Conservation (phyloP, 1,140 invertebrate genomes). For the Pseudomyrmex sp. region DNA sequence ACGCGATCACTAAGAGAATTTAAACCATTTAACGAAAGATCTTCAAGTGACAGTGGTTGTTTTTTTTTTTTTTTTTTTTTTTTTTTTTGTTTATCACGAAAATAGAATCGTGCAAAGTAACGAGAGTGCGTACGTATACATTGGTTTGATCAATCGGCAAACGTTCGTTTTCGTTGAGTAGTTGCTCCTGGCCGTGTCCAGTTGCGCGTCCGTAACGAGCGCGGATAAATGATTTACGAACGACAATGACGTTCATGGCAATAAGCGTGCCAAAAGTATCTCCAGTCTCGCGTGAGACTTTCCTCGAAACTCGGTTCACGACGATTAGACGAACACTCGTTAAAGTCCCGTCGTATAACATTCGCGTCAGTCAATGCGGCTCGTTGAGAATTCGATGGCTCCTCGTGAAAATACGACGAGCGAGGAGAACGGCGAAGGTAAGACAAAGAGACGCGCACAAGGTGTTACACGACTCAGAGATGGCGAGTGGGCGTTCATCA, state of each 20-base stretch:
- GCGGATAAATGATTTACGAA: slow-evolving; percentile 65
- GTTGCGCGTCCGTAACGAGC: slow-evolving; percentile 17
- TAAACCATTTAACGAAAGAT: background rate
- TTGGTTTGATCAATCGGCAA: background rate
- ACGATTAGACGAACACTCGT: slow-evolving; percentile 69
- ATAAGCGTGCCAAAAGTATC: slow-evolving; percentile 59
- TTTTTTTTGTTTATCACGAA: too few relatives aligned
- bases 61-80: too few relatives aligned
- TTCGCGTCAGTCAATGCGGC: slow-evolving; percentile 48
- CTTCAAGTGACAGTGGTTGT: too few relatives aligned
- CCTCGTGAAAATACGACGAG: slow-evolving; percentile 8
- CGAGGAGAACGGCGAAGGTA: background rate
- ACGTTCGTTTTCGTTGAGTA: background rate
- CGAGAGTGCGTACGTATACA: too few relatives aligned
- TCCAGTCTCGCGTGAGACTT: slow-evolving; percentile 53
- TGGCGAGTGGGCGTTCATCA: slow-evolving; percentile 71
- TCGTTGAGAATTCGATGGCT: slow-evolving; percentile 35
- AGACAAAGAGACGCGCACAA: slow-evolving; percentile 39
- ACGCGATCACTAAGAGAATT: background rate
- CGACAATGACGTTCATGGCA: slow-evolving; percentile 60
- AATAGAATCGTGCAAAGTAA: too few relatives aligned
- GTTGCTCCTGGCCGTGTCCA: background rate
- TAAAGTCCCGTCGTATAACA: slow-evolving; percentile 63
- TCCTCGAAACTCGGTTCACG: slow-evolving; percentile 58
- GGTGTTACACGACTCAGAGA: slow-evolving; percentile 54